Percentiles rank a stretch among this genome's conserved stretches.
These are phyloP conservation scores for Halocynthia roretzi DNA, from an alignment of 23 tunicate genomes.

Conservation along the genomic window DNA sequence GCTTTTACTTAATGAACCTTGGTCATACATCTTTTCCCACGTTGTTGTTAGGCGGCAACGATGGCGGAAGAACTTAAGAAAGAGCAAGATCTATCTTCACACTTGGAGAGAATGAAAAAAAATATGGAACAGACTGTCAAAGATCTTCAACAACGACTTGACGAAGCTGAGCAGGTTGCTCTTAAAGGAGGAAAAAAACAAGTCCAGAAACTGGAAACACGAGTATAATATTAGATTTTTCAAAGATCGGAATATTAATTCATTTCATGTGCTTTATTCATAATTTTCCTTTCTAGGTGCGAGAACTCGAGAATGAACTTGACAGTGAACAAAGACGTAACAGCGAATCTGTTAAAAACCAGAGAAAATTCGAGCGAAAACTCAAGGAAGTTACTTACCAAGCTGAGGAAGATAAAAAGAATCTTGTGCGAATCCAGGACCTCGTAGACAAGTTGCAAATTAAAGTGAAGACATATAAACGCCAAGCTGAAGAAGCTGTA, in stretches of 20 bases:
- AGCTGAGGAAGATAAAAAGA: slow-evolving; percentile 95
- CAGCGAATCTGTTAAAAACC: slow-evolving; percentile 68
- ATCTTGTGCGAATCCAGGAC: slow-evolving; percentile 88
- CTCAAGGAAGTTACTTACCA: slow-evolving; percentile 66
- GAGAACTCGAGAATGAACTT: slow-evolving; percentile 93
- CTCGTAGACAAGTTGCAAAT: slow-evolving; percentile 86
- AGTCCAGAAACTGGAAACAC: slow-evolving; percentile 33
- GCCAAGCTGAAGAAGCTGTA: slow-evolving; percentile 97
- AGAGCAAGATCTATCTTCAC: slow-evolving; percentile 37
- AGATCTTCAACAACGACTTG: slow-evolving; percentile 90
- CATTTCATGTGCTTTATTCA: not conserved
- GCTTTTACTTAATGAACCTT: not conserved
- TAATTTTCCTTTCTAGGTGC: slow-evolving; percentile 41
- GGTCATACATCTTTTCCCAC: not conserved
- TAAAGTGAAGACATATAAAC: slow-evolving; percentile 97
- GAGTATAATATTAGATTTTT: not conserved
- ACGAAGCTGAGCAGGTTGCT: slow-evolving; percentile 97
- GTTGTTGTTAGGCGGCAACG: slow-evolving; percentile 56
- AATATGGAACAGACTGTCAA: slow-evolving; percentile 87
- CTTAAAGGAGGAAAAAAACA: slow-evolving; percentile 61
- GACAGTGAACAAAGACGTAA: slow-evolving; percentile 92
- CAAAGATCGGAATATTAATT: not conserved
- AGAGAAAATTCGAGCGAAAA: slow-evolving; percentile 65
- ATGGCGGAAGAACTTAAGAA: slow-evolving; percentile 84
- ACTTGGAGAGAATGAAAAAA: slow-evolving; percentile 39